Percentiles rank a stretch among this genome's conserved stretches.
These are phyloP conservation scores for Misgurnus mizolepis DNA, from an alignment of 2,113 vertebrate genomes.

Conservation along the genomic window DNA sequence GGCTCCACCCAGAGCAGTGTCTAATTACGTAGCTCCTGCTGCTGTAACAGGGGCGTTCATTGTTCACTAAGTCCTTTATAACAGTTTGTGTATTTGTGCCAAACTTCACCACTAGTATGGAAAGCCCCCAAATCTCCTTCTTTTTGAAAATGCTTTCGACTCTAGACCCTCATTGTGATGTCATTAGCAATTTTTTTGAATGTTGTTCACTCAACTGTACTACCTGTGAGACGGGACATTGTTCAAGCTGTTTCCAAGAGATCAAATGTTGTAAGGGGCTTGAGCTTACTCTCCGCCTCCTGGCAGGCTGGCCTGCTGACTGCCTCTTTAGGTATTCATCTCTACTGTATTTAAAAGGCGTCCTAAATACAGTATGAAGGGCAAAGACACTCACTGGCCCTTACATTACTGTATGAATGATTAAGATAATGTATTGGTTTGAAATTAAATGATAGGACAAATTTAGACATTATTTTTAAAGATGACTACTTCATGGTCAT, in stretches of 20 bases:
- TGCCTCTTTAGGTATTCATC: not conserved
- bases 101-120: not conserved
- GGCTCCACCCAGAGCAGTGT: not conserved
- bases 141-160: not conserved
- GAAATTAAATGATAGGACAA: not conserved
- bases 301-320: not conserved
- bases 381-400: not conserved
- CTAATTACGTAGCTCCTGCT: not conserved
- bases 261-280: not conserved
- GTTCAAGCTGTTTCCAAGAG: not conserved
- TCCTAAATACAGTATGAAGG: not conserved
- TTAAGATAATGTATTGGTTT: not conserved
- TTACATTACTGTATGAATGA: not conserved
- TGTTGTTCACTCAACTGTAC: not conserved
- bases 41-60: too few relatives aligned
- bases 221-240: not conserved
- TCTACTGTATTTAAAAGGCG: not conserved
- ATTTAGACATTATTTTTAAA: not conserved
- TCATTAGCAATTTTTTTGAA: not conserved
- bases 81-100: not conserved
- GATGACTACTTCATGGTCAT: not conserved
- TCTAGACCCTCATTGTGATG: not conserved
- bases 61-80: not conserved
- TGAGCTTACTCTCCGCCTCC: not conserved
- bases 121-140: not conserved